Evolutionary conservation across 1,140 invertebrate species (phyloP).

Genomic region (Marisa cornuarietis): DNA sequence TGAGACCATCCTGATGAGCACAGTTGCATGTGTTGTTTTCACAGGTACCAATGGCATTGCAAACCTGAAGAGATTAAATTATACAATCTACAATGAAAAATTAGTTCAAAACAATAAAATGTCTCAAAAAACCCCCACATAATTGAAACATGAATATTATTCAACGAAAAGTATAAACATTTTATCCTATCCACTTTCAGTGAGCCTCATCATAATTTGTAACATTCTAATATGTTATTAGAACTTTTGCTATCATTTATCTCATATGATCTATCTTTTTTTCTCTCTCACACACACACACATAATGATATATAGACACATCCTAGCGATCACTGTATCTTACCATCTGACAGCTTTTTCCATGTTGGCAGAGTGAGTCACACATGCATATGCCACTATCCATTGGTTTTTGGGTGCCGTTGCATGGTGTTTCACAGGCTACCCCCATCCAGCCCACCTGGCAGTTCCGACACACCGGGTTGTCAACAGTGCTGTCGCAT

Average conservation of each 20-base stretch:
- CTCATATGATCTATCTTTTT: no score
- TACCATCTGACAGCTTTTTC: slow-evolving; percentile 31
- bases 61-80: slow-evolving; percentile 14
- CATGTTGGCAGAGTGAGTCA: slow-evolving; percentile 36
- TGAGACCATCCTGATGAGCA: slow-evolving; percentile 16
- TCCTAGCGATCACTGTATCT: no score
- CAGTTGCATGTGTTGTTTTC: slow-evolving; percentile 34
- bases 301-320: neutral
- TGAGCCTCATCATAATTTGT: no score
- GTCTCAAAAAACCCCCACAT: no score
- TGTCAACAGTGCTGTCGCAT: slow-evolving; percentile 28
- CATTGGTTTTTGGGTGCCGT: slow-evolving; percentile 21
- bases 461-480: slow-evolving; percentile 42
- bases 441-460: slow-evolving; percentile 43
- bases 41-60: slow-evolving; percentile 33
- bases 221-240: neutral
- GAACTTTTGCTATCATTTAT: neutral
- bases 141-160: no score
- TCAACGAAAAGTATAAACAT: no score
- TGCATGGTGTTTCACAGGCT: slow-evolving; percentile 36
- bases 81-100: no score
- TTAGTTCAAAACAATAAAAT: no score
- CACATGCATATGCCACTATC: slow-evolving; percentile 42
- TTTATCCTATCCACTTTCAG: no score
- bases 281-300: neutral